Evolutionary conservation across 2,888 invertebrate genomes (phyloP).

Genomic region (Euplagia quadripunctaria): DNA sequence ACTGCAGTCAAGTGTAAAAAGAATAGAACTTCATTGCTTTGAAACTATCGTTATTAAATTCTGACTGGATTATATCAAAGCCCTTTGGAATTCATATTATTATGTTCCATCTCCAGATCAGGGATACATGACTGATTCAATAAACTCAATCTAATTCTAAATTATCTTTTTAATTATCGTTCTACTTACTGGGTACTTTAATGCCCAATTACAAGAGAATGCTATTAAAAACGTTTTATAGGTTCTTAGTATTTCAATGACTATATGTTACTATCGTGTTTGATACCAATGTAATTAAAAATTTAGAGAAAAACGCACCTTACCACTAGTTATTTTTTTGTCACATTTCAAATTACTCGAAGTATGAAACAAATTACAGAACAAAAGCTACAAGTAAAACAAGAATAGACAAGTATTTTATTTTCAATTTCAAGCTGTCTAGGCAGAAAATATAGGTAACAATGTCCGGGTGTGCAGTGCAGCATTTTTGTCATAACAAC

Average conservation of each 20-base stretch:
- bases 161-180: no score
- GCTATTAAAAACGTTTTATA: neutral
- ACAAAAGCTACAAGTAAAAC: slow-evolving; percentile 24
- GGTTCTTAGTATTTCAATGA: slow-evolving; percentile 10
- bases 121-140: no score
- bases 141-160: no score
- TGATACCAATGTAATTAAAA: neutral
- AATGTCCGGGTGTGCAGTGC: slow-evolving; percentile 34
- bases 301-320: no score
- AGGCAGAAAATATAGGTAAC: slow-evolving; percentile 42
- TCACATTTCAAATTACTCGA: slow-evolving; percentile 19
- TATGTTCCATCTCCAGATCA: no score
- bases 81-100: no score
- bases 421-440: slow-evolving; percentile 38
- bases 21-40: no score
- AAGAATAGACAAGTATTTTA: slow-evolving; percentile 30
- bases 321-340: neutral
- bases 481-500: slow-evolving; percentile 55
- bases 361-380: slow-evolving; percentile 25
- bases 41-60: no score
- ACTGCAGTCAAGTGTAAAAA: no score
- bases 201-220: neutral
- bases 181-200: no score
- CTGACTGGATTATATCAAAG: no score
- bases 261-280: neutral